Evolutionary conservation across 2,888 invertebrate species (phyloP), one percentile per base, ranked within the genome.

Genomic region (Cantharis rufa): DNA sequence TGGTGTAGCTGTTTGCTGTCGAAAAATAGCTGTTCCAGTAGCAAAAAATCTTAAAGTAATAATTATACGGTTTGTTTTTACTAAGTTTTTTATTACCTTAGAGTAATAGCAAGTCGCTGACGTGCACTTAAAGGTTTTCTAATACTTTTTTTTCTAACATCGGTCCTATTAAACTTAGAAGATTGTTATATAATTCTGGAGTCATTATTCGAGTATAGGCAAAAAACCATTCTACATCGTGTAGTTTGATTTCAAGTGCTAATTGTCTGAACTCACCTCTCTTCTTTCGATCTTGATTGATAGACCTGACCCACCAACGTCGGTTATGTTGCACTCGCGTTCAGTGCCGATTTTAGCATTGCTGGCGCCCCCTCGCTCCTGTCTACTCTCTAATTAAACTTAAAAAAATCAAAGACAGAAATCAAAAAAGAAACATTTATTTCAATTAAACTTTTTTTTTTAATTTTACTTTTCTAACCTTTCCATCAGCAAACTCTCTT

Each of bases 61-160:
- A 16, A 16, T 2, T 16, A 16, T 2, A 16, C 2, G 16, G 16
- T 16, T 16, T 16, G 16, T 16, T 16, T 16, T 16, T 16, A 16
- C 16, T 1, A 16, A 16, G 16, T 16, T 16, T 16, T 16, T 16
- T 16, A 16, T 16, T 16, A 16, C 16, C 16, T 16, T 16, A 16
- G 16, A 16, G 81, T 78, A 76, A 80, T 81, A 78, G 80, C 80
- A 77, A 80, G 81, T 79, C 79, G 78, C 15, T 63, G n/a, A 24
- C 18, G 11, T 1, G 71, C n/a, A 27, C n/a, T 13, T 2, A 72
- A 1, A 9, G 72, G 18, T 18, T 68, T 66, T 2, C 72, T 3
- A 10, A 66, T 72, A 16, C 66, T 72, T 10, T 62, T 72, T 72
- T 72, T 2, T 68, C 9, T n/a, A 72, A 18, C 10, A 1, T 13